Evolutionary conservation across 2,888 invertebrate species (phyloP).

Genomic region (Chromoteleia sp.): DNA sequence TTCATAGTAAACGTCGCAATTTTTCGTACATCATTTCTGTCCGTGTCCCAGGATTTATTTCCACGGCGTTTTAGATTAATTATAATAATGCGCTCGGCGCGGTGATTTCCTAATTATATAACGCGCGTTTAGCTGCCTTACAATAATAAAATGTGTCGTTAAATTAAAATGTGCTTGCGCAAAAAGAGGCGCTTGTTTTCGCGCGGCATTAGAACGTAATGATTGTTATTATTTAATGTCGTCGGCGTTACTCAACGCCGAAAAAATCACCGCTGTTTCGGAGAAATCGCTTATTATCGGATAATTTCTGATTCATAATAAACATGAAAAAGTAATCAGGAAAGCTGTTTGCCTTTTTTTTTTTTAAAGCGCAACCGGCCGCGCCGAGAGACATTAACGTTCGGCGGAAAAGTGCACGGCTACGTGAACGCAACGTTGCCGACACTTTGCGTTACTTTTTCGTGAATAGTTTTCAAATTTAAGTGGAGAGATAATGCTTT

Average conservation of each 20-base stretch:
- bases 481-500: neutral
- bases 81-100: slow-evolving; percentile 23
- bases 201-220: slow-evolving; percentile 48
- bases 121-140: slow-evolving; percentile 1
- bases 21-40: no score
- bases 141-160: slow-evolving; percentile 31
- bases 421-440: slow-evolving; percentile 14
- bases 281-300: slow-evolving; percentile 64
- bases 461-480: neutral
- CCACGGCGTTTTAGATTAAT: slow-evolving; percentile 24
- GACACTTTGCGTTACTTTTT: slow-evolving; percentile 9
- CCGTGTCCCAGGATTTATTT: no score
- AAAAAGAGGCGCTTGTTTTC: slow-evolving; percentile 34
- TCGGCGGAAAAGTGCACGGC: slow-evolving; percentile 38
- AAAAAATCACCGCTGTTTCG: slow-evolving; percentile 48
- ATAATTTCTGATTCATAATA: slow-evolving; percentile 58
- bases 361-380: slow-evolving; percentile 25
- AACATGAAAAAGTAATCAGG: slow-evolving; percentile 54
- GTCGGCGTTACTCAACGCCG: slow-evolving; percentile 46
- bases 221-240: slow-evolving; percentile 55
- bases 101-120: slow-evolving; percentile 29
- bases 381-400: slow-evolving; percentile 26
- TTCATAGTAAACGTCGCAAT: no score
- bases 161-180: slow-evolving; percentile 1
- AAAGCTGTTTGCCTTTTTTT: slow-evolving; percentile 59